Evolutionary conservation across 2,113 vertebrate species (phyloP), one percentile per base, ranked within the genome.

Genomic region (Todiramphus chloris): DNA sequence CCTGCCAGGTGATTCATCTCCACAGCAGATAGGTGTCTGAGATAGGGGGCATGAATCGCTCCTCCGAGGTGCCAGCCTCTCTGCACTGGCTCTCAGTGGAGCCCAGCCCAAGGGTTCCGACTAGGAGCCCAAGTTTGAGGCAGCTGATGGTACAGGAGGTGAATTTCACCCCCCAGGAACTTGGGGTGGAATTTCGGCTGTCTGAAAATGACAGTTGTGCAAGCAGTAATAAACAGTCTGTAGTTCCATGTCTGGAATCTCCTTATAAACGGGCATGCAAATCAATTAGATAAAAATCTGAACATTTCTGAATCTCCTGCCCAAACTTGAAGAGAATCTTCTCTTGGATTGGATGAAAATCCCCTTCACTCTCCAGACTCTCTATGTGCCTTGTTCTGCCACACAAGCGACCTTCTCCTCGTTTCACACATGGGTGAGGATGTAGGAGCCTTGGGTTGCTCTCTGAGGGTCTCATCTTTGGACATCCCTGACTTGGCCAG

Each of bases 251-350:
- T 94, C 95, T 96, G 92, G 91, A 93, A 91, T 91, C 91, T 95
- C 81, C 89, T 87, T 95, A 70, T 83, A 92, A 96, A 94, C 70
- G 96, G 58, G 77, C 89, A 96, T 96, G 95, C 94, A 96, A 96
- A 97, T 96, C 86, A 91, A 79, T 96, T 75, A 96, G 96, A 95
- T 97, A 96, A 89, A 96, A 96, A 97, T 96, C 92, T 91, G 74
- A 95, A 83, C 62, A 67, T 83, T 92, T 96, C 63, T 96, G 87
- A 87, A 80, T 73, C 85, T 95, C 94, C 23, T 97, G 92, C 91
- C 89, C 87, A 80, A 94, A 96, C 95, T 92, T 94, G 95, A 97
- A 94, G 44, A 85, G 83, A 94, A 89, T 84, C 55, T 91, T 83
- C 70, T 72, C 83, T 89, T 84, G 53, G 62, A 58, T 96, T 96